Percentiles rank a stretch among this genome's conserved stretches.
Conservation (phyloP, 2,113 vertebrate genomes). For the Thermophis baileyi region DNA sequence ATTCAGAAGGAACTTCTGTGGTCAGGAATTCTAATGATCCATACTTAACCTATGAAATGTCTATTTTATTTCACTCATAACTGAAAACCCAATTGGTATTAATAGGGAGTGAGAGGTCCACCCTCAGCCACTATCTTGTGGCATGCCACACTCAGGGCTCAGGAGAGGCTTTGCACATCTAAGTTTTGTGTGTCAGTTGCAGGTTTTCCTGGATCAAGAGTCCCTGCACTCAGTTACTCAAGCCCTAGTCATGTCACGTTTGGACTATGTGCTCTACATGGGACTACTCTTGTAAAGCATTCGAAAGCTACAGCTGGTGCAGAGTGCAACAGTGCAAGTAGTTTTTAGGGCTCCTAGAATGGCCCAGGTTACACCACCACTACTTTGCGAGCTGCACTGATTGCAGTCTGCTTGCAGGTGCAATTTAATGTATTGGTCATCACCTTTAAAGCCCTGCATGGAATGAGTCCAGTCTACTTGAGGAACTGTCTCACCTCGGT, state of each 20-base stretch:
- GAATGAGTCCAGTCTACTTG: too few relatives aligned
- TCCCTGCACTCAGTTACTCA: background rate
- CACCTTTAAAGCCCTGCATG: too few relatives aligned
- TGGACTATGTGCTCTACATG: background rate
- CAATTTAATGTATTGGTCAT: background rate
- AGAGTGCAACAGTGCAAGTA: background rate
- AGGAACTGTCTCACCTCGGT: too few relatives aligned
- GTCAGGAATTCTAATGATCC: background rate
- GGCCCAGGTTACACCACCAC: background rate
- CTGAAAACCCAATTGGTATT: background rate
- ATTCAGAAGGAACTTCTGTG: too few relatives aligned
- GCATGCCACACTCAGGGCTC: background rate
- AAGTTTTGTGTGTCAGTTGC: background rate
- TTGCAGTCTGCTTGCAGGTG: background rate
- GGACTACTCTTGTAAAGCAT: background rate
- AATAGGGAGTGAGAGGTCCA: background rate
- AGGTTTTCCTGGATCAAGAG: background rate
- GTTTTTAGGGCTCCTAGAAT: background rate
- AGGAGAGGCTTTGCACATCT: background rate
- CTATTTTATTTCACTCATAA: background rate
- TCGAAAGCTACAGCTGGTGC: background rate
- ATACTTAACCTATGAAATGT: background rate
- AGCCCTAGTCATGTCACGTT: background rate
- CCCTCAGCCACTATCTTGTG: background rate
- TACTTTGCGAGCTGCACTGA: background rate